Base-by-base conservation (phyloP, 1,140 invertebrate genomes). In the Babylonia areolata region DNA sequence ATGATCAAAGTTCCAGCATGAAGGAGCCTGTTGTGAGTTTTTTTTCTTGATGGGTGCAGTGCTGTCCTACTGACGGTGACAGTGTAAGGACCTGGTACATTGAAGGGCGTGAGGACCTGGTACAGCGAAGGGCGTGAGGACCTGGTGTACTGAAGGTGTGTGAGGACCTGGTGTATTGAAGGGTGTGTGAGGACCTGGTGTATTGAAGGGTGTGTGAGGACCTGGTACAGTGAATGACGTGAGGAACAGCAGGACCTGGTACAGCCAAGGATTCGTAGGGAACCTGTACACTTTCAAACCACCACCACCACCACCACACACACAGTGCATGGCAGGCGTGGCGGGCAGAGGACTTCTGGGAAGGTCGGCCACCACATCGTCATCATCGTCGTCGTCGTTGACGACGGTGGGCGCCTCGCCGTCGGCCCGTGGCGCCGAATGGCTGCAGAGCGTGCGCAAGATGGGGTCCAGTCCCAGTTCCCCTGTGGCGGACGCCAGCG, bases 401-500 rank as follows among this genome's bases (percentile, higher is more conserved):
- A 82, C 75, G 78, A n/a, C n/a, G n/a, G n/a, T n/a, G n/a, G 83
- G 83, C 9, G 42, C 69, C 23, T 69, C 86, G 17, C 33, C 83
- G 37, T 40, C 87, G 87, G 83, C 87, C 83, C 87, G 90, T 73
- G 86, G 84, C n/a, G 51, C 87, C 79, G 88, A 88, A 89, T 90
- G 90, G 87, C 84, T 90, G 35, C 84, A 87, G 78, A 87, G 89
- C 81, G 87, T 77, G 31, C 86, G 85, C 54, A 90, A 86, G 51
- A 92, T 90, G 90, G 90, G 90, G 42, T 90, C 89, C 46, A 91
- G 84, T 85, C 88, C 87, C 33, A 88, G 86, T 40, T 86, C 87
- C 0, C 90, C 90, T 31, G 88, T 88, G 40, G 89, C 91, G 35
- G 89, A 91, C 75, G 88, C 89, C 64, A 91, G 89, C 85, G 90